phyloP scores from a whole-genome alignment of 2,113 vertebrate species.

The Capricornis sumatraensis region DNA sequence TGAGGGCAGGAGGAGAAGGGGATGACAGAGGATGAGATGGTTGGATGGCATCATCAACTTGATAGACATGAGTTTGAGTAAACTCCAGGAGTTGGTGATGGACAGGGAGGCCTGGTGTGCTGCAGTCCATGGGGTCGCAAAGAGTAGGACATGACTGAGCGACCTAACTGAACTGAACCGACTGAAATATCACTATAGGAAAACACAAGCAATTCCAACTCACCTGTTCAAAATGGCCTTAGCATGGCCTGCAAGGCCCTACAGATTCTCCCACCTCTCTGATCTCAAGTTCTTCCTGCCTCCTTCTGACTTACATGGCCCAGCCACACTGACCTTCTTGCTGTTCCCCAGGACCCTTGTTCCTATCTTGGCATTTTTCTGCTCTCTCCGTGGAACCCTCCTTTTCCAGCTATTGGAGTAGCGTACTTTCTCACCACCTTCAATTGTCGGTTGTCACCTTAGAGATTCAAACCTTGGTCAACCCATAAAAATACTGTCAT shows the following conservation, averaged over 20 bases:
- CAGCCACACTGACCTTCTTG: not conserved
- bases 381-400: not conserved
- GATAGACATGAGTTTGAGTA: not conserved
- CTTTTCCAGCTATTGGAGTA: not conserved
- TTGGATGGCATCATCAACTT: not conserved
- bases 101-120: not conserved
- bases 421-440: not conserved
- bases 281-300: not conserved
- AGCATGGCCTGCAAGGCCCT: not conserved
- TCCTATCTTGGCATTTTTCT: not conserved
- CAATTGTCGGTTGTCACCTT: not conserved
- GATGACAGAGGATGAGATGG: not conserved
- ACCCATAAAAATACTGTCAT: not conserved
- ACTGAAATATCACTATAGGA: not conserved
- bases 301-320: not conserved
- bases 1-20: not conserved
- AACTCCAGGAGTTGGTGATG: not conserved
- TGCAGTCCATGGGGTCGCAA: not conserved
- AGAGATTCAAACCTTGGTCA: not conserved
- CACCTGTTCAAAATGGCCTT: not conserved
- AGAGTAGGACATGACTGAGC: accelerated
- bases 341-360: not conserved
- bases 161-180: not conserved
- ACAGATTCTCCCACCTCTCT: not conserved
- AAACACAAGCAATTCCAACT: not conserved